These are phyloP conservation scores for chimpanzee (Pan troglodytes) DNA, from an alignment of 2,113 vertebrate species.

Conservation along the genomic window NHGRI_mPanTro3-v2.1_pri NC_072401.2:92705001-92705500, in stretches of 20 bases:
- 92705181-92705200: not conserved
- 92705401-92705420: not conserved
- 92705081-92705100: not conserved
- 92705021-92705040: not conserved
- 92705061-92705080: not conserved
- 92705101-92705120: not conserved
- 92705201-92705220: not conserved
- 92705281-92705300: not conserved
- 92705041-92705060: not conserved
- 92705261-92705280: not conserved
- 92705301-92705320: not conserved
- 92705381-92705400: not conserved
- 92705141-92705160: not conserved
- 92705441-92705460: not conserved
- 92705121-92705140: not conserved
- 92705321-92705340: not conserved
- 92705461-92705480: not conserved
- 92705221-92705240: not conserved
- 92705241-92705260: not conserved
- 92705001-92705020: not conserved
- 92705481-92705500: not conserved
- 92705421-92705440: not conserved
- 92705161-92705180: not conserved
- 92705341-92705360: not conserved
- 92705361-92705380: not conserved